Evolutionary conservation across 2,888 invertebrate species (phyloP), one percentile per base, ranked within the genome.

Genomic region (Pycnomerus fuliginosus): DNA sequence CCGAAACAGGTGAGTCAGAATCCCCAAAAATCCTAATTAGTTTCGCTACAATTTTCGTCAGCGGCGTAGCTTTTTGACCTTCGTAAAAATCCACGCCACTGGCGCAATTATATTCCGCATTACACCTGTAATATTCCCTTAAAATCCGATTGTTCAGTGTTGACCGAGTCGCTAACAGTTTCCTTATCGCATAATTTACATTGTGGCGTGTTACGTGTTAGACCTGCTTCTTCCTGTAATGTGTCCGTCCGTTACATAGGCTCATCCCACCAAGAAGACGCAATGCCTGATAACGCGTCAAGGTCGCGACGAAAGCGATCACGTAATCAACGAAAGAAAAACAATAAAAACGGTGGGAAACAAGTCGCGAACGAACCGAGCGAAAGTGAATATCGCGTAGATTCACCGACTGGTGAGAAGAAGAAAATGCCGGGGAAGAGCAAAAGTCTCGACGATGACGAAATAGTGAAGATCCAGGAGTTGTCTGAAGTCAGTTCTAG

Each of bases 381-480:
- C 12, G 23, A 23, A n/a, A n/a, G n/a, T 11, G 57, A 59, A 32
- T 73, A 73, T 38, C 58, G 65, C 24, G 73, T 73, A 1, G 71
- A 73, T 46, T 73, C 71, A 46, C 46, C 14, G 29, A 43, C 23
- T 8, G 38, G 38, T 27, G 38, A 24, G 40, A 48, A 29, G 25
- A 48, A 34, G 14, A 31, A 40, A 30, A 31, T 33, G 15, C 47
- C 44, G 16, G 31, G 35, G 12, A 72, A 72, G 54, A 70, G 70
- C 44, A 62, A 59, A 39, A 73, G 72, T 51, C 51, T 73, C 11
- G 72, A 72, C 43, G 68, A 69, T 42, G 69, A 71, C 16, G 70
- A 34, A 51, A 38, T 20, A 39, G 27, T 71, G 2, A 68, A 68
- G 60, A 73, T 73, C 3, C 69, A 70, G 45, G 72, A 72, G 59